These are phyloP conservation scores for Sebastes schlegelii DNA, from an alignment of 2,113 vertebrate genomes.

Conservation along the genomic window DNA sequence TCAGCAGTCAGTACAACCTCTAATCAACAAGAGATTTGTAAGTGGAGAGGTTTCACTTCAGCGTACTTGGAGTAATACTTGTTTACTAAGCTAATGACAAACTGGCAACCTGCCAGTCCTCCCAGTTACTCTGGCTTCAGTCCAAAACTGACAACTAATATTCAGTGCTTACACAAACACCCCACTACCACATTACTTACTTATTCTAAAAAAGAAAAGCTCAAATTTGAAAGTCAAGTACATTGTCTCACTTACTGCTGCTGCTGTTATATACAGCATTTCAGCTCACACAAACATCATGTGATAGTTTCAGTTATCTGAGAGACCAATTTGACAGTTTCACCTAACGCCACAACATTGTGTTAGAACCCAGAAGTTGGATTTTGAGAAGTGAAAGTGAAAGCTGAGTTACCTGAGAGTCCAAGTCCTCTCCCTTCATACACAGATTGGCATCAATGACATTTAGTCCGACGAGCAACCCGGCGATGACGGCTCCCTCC, in stretches of 20 bases:
- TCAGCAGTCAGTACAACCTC: neutral
- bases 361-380: neutral
- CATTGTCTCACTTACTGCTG: neutral
- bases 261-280: neutral
- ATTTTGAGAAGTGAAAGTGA: neutral
- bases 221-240: neutral
- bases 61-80: neutral
- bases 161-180: neutral
- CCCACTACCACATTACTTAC: neutral
- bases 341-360: neutral
- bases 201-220: neutral
- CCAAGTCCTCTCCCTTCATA: conserved; percentile 99
- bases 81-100: neutral
- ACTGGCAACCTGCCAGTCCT: neutral
- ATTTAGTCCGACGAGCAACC: conserved; percentile 95
- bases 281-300: neutral
- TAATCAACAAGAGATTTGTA: neutral
- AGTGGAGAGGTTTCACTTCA: conserved; percentile 5
- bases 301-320: neutral
- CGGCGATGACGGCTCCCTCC: conserved; percentile 97
- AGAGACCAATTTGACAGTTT: neutral
- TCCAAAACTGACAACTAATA: neutral
- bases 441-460: conserved; percentile 99
- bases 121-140: neutral
- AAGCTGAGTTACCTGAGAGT: conserved; percentile 90